phyloP scores from a whole-genome alignment of 2,113 vertebrate species.

The Orthonyx spaldingii region DNA sequence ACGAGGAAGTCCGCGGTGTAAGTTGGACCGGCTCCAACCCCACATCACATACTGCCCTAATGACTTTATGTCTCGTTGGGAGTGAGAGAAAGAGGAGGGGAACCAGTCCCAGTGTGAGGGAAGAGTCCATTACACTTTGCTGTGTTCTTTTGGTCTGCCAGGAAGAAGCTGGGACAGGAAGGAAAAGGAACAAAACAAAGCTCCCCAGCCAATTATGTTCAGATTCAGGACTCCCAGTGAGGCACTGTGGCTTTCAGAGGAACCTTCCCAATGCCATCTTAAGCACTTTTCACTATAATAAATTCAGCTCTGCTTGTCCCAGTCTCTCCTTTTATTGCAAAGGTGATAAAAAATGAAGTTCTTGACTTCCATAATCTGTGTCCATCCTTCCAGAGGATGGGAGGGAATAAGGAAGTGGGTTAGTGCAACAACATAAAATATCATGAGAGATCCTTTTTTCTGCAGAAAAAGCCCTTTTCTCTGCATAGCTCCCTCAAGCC shows the following conservation, averaged over 20 bases:
- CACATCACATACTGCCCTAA: conserved; percentile 13
- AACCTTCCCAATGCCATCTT: neutral
- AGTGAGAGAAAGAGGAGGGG: neutral
- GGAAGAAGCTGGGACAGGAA: neutral
- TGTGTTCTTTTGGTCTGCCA: neutral
- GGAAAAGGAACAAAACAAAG: neutral
- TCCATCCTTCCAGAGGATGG: neutral
- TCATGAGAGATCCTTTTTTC: neutral
- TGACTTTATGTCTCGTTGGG: neutral
- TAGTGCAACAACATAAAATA: neutral
- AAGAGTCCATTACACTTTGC: neutral
- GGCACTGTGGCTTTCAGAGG: neutral
- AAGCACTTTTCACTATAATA: neutral
- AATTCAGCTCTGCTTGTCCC: neutral
- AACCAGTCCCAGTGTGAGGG: neutral
- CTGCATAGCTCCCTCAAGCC: neutral
- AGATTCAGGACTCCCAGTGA: neutral
- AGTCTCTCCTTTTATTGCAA: neutral
- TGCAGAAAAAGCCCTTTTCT: neutral
- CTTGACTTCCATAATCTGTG: neutral
- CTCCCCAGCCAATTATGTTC: neutral
- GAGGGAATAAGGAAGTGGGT: neutral
- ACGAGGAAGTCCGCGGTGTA: neutral
- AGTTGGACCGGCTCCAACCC: neutral
- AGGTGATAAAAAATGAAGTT: neutral